These are phyloP conservation scores for Elanoides forficatus DNA, from an alignment of 2,113 vertebrate species.

Conservation along the genomic window DNA sequence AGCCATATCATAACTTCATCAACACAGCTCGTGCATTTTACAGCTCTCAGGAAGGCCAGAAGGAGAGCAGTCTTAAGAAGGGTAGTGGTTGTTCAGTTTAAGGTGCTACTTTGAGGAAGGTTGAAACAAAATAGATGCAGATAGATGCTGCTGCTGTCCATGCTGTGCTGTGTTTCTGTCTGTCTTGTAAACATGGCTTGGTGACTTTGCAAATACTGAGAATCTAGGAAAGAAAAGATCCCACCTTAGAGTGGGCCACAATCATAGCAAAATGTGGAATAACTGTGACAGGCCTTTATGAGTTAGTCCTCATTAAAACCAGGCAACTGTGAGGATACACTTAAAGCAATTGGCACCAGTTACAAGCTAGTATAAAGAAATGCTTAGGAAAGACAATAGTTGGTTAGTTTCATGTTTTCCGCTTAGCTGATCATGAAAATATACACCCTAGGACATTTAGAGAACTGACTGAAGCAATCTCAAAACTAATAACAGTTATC, in stretches of 20 bases:
- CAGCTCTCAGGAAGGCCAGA: neutral
- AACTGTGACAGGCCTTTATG: neutral
- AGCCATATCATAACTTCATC: neutral
- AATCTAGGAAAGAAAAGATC: neutral
- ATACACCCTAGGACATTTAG: neutral
- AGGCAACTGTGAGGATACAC: neutral
- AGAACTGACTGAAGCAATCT: neutral
- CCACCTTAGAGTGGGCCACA: neutral
- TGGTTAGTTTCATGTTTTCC: neutral
- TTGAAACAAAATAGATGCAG: neutral
- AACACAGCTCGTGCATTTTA: neutral
- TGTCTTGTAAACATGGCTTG: neutral
- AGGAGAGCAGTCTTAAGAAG: neutral
- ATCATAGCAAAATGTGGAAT: neutral
- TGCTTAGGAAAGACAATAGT: neutral
- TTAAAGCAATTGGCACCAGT: neutral
- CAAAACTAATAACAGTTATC: neutral
- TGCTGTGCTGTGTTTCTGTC: neutral
- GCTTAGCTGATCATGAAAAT: neutral
- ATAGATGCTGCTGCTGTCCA: neutral
- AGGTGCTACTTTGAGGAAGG: neutral
- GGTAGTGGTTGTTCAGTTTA: neutral
- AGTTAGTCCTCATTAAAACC: neutral
- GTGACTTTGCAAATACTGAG: neutral
- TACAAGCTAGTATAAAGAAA: neutral